Evolutionary conservation across 2,888 invertebrate species (phyloP).

Genomic region (Prostheceraeus crozeri): DNA sequence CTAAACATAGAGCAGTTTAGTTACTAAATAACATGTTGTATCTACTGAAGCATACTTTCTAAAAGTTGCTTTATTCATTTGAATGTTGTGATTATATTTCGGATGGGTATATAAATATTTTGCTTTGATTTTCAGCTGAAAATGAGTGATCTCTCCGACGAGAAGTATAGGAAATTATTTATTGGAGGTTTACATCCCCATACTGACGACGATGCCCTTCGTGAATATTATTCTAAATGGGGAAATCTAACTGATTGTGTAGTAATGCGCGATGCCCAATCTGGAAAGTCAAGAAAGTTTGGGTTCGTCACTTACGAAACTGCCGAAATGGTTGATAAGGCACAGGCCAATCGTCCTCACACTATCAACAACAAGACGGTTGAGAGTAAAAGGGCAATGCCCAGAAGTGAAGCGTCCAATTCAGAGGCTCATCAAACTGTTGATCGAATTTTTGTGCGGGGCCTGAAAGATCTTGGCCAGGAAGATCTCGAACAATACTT

Average conservation of each 20-base stretch:
- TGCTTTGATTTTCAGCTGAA: too few relatives aligned
- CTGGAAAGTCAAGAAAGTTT: conserved; percentile 69
- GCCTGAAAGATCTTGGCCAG: conserved; percentile 82
- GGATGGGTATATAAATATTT: too few relatives aligned
- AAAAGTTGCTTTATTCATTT: too few relatives aligned
- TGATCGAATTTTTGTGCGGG: conserved; percentile 87
- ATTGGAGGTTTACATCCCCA: conserved; percentile 85
- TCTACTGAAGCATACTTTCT: too few relatives aligned
- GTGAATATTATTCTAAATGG: conserved; percentile 86
- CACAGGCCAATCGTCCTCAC: conserved; percentile 73
- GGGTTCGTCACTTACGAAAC: conserved; percentile 92
- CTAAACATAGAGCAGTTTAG: too few relatives aligned
- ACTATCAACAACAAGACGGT: conserved; percentile 85
- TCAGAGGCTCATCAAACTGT: conserved; percentile 87
- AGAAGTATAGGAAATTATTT: conserved; percentile 71
- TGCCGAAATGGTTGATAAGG: conserved; percentile 88
- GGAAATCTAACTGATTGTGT: conserved; percentile 63
- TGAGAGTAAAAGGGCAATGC: conserved; percentile 92
- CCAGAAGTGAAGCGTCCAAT: conserved; percentile 67
- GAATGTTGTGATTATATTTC: too few relatives aligned
- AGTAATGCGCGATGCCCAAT: conserved; percentile 38
- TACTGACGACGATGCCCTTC: conserved; percentile 79
- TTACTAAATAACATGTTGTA: too few relatives aligned
- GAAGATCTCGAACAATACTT: conserved; percentile 64
- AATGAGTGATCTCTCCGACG: too few relatives aligned